Evolutionary conservation across 37 sponge, comb jelly and placozoan genomes (phyloP), one percentile per base, ranked within the genome.

Genomic region (Bolinopsis microptera): DNA sequence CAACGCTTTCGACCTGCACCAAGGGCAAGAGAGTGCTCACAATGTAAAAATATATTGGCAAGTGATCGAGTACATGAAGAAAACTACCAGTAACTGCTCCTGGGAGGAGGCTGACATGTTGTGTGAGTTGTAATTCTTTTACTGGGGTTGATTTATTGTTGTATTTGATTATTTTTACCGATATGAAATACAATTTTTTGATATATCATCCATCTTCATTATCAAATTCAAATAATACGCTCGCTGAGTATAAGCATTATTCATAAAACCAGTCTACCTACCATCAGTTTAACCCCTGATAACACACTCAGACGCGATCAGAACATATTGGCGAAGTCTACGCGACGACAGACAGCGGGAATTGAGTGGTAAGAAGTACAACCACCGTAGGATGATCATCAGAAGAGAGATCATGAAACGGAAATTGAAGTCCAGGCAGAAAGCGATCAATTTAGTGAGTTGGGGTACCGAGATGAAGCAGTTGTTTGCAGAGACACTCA

Each of bases 11-110:
- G 75, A 72, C 75, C 75, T 72, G 18, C 75, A 72, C 31, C 75
- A 72, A 21, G 75, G 75, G 5, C 75, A 72, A 28, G 75, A 72
- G 75, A 72, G 75, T 72, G 75, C 75, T 72, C 75, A 72, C 75
- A 72, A 72, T 21, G 75, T 72, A 2, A n/a, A 72, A n/a, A 28
- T 72, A 30, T 72, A 72, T n/a, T 72, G 75, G 75, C 75, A 72
- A 72, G 75, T 72, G 13, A 72, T 72, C 31, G 75, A 28, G 31
- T 28, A 72, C 75, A 72, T 72, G 22, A 72, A 72, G 31, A 72
- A 72, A n/a, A 72, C 75, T 5, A 72, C 75, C 31, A 72, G 31
- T 3, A 72, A 72, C 26, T 72, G 75, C 26, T n/a, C 31, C 31
- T 72, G 75, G 75, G 75, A 72, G 26, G 75, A 72, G 31, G 26